A percentile compares a stretch with the other conserved stretches of the same genome.
These are phyloP conservation scores for Callyntrura sp. DNA, from an alignment of 2,888 invertebrate genomes.

Conservation along the genomic window DNA sequence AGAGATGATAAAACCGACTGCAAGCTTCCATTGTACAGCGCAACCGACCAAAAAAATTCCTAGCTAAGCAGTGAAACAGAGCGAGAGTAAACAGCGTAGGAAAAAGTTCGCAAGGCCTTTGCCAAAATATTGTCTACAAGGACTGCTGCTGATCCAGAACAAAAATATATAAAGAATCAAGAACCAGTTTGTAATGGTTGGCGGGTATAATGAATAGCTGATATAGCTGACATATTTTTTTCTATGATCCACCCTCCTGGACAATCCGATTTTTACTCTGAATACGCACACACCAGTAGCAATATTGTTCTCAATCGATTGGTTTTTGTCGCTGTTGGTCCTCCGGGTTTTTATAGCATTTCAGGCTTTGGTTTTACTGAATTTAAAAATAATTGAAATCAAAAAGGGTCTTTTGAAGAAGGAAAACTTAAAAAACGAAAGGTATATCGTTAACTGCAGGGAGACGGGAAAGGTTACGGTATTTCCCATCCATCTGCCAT, in stretches of 20 bases:
- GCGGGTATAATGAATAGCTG: too few relatives aligned
- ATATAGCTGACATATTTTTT: not conserved
- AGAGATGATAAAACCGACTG: too few relatives aligned
- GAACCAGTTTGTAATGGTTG: too few relatives aligned
- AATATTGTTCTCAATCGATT: too few relatives aligned
- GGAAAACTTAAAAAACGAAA: constrained; percentile 7
- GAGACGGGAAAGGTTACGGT: too few relatives aligned
- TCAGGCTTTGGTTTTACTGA: not conserved
- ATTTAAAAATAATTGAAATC: constrained; percentile 8
- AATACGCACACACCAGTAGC: too few relatives aligned
- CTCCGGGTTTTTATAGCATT: not conserved
- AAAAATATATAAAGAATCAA: too few relatives aligned
- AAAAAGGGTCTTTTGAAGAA: not conserved
- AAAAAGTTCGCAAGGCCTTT: constrained; percentile 56
- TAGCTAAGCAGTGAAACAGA: constrained; percentile 34
- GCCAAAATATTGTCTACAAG: constrained; percentile 35
- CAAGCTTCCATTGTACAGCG: too few relatives aligned
- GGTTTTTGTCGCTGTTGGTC: too few relatives aligned
- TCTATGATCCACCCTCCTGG: not conserved
- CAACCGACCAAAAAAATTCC: too few relatives aligned
- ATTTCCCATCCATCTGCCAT: not conserved
- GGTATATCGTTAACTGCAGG: constrained; percentile 15
- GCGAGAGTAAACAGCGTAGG: constrained; percentile 32
- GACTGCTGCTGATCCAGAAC: not conserved
- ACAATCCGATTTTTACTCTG: too few relatives aligned